phyloP scores from a whole-genome alignment of 2,113 vertebrate species.

The Brachyhypopomus occidentalis region DNA sequence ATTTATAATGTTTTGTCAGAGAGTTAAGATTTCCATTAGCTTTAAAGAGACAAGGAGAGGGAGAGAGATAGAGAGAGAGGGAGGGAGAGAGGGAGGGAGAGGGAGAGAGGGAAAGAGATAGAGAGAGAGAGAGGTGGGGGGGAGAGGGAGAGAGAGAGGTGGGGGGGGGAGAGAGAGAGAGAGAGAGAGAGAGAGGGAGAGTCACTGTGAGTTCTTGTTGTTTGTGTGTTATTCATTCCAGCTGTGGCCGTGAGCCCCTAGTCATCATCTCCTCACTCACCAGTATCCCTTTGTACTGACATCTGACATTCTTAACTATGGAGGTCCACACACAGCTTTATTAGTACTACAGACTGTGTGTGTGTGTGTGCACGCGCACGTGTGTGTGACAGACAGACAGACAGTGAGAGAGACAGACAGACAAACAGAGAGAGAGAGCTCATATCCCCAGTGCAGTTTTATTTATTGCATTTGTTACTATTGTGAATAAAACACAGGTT shows the following conservation, averaged over 20 bases:
- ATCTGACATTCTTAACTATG: slow-evolving; percentile 37
- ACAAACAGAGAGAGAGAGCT: slow-evolving; percentile 23
- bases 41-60: neutral
- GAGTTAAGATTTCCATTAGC: no score
- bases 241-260: slow-evolving; percentile 28
- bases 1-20: no score
- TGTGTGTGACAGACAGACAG: neutral
- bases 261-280: slow-evolving; percentile 43
- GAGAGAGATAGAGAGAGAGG: neutral
- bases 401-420: neutral
- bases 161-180: neutral
- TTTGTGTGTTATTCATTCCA: slow-evolving; percentile 49
- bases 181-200: slow-evolving; percentile 7
- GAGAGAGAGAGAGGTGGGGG: slow-evolving; percentile 5
- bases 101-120: neutral
- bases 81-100: slow-evolving; percentile 9
- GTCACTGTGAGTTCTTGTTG: neutral
- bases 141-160: neutral
- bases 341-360: slow-evolving; percentile 37
- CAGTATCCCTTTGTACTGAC: slow-evolving; percentile 49
- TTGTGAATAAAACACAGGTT: slow-evolving; percentile 35
- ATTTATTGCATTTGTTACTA: slow-evolving; percentile 50
- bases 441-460: slow-evolving; percentile 41
- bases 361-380: no score
- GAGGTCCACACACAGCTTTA: slow-evolving; percentile 45